Base-by-base conservation (phyloP, 2,113 vertebrate species). In the Dromaius novaehollandiae region DNA sequence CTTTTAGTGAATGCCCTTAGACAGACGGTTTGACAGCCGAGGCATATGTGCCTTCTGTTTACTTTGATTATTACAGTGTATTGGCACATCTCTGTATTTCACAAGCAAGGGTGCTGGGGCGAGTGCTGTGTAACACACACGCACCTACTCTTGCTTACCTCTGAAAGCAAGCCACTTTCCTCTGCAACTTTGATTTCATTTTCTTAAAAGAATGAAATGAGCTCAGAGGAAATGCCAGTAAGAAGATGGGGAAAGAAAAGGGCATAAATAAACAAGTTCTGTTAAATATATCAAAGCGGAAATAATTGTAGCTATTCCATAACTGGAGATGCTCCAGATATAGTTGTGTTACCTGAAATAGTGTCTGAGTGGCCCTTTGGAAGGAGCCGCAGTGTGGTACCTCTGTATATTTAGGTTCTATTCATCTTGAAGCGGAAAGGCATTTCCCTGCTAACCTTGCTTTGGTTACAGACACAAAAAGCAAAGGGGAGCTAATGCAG, bases 311-410 rank as follows among this genome's bases (percentile, higher is more conserved):
- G 76, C 9, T 65, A 44, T 8, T 90, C 48, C 46, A 8, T 77
- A 86, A 40, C 30, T 70, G 61, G 55, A 71, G 24, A 40, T 71
- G 38, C n/a, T 91, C 32, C 55, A 79, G 34, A 3, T 86, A 34
- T 4, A 46, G 46, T 55, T 9, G 0, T 30, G 20, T 87, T 87
- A 36, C 2, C 53, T 87, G 51, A 56, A 56, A 38, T 32, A 74
- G 11, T 51, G 42, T 65, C 56, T 24, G 14, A 0, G 0, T 66
- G 28, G 25, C 32, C 17, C 16, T 92, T 74, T 10, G 18, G 73
- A 46, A 19, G 6, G 26, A 86, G 40, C 36, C 68, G 38, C n/a
- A 1, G 0, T 25, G 36, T 32, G 0, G 0, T 63, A 21, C 10
- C 6, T 78, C 51, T 38, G 8, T 46, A 82, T 7, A 5, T 68